Evolutionary conservation across 1,140 invertebrate genomes (phyloP), one percentile per base, ranked within the genome.

Genomic region (Zaprionus vittiger): DNA sequence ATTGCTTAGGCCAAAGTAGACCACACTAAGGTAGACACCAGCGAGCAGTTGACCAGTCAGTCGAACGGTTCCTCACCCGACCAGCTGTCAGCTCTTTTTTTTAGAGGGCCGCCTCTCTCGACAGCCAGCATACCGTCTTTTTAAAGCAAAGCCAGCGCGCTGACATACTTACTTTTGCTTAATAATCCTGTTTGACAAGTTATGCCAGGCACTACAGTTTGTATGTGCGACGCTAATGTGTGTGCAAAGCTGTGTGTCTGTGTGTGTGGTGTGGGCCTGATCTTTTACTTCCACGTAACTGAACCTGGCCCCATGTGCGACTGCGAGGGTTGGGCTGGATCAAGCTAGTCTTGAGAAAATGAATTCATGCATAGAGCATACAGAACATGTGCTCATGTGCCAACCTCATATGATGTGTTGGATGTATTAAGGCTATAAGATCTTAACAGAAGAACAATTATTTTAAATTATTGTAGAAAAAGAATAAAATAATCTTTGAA

Each of bases 121-220:
- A 24, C n/a, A 41, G 28, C 22, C 20, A 52, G n/a, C 22, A 56
- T 62, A 71, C 34, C 12, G 66, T 56, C 44, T 61, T 55, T 64
- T 59, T 63, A 57, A 73, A 76, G 67, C 63, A 57, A 73, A 76
- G 63, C 57, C 73, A 75, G 26, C 34, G 34, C 24, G 66, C 63
- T 91, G 89, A 81, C 89, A 83, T 90, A 91, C 85, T 83, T 67
- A 67, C 65, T 59, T 59, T 91, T 81, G 82, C 77, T 79, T 83
- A 79, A 83, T 91, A 91, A 91, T 91, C 90, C 86, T 91, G 81
- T 91, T 91, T 85, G 90, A 91, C 85, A 69, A 73, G 85, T 85
- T 91, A 79, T 80, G 74, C 63, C 71, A 76, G 61, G 57, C 55
- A 11, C 24, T 22, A 22, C 15, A 41, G n/a, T 68, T 9, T 44